A percentile compares a stretch with the other conserved stretches of the same genome.
phyloP scores from a whole-genome alignment of 2,113 vertebrate genomes.

The Chlorodrepanis virens region DNA sequence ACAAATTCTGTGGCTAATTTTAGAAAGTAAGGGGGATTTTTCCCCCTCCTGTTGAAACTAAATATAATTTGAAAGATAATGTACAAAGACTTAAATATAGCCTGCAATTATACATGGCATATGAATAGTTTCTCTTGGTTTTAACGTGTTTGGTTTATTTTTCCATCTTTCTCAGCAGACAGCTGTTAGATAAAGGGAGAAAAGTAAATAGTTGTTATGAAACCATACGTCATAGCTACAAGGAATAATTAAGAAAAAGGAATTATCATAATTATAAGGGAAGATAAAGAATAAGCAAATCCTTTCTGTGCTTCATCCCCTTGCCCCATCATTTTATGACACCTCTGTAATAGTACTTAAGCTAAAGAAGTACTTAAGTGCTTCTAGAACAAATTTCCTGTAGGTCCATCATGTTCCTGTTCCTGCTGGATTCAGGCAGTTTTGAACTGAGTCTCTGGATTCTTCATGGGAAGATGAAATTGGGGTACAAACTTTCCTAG shows the following conservation, averaged over 20 bases:
- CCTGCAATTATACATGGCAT: not conserved
- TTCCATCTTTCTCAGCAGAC: slow-evolving; percentile 30
- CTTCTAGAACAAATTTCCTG: not conserved
- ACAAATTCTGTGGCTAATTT: slow-evolving; percentile 40
- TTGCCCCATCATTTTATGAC: not conserved
- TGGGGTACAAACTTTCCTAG: not conserved
- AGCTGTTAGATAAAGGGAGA: slow-evolving; percentile 55
- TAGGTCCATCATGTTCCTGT: not conserved
- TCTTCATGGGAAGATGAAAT: accelerated
- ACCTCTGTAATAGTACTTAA: not conserved
- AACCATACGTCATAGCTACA: not conserved
- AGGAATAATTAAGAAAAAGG: not conserved
- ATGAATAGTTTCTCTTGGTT: slow-evolving; percentile 20
- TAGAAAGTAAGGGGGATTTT: slow-evolving; percentile 26
- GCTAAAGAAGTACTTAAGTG: not conserved
- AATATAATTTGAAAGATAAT: slow-evolving; percentile 57
- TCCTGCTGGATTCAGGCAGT: not conserved
- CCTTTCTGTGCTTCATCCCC: not conserved
- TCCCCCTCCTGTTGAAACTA: slow-evolving; percentile 18
- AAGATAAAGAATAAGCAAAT: not conserved
- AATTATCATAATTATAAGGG: not conserved
- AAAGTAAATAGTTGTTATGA: slow-evolving; percentile 61
- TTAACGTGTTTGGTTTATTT: slow-evolving; percentile 38
- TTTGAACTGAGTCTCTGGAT: not conserved
- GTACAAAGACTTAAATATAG: slow-evolving; percentile 41